Evolutionary conservation across 2,113 vertebrate genomes (phyloP).

Genomic region (Mormyrus iriodes): DNA sequence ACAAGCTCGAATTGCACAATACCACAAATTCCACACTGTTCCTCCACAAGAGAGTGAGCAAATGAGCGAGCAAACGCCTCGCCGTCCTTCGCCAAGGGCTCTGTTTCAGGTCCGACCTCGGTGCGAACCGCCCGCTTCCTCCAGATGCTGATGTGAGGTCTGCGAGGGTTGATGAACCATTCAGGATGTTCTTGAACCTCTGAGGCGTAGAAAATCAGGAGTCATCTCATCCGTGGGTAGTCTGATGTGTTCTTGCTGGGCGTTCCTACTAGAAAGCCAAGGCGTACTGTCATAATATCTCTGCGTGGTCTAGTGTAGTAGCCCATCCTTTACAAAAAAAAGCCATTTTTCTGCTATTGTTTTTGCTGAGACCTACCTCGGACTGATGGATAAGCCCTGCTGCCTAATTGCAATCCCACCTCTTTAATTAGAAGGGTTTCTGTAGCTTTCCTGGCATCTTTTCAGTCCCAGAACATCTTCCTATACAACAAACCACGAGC

Average conservation of each 20-base stretch:
- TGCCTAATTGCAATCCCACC: background rate
- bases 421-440: background rate
- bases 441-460: background rate
- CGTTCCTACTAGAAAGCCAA: background rate
- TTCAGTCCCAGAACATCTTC: background rate
- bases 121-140: slow-evolving; percentile 6
- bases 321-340: background rate
- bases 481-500: background rate
- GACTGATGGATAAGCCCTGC: background rate
- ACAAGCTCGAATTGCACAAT: background rate
- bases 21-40: background rate
- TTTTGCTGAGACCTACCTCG: background rate
- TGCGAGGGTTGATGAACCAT: slow-evolving; percentile 25
- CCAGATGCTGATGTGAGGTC: slow-evolving; percentile 29
- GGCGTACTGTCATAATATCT: background rate
- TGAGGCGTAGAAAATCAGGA: slow-evolving; percentile 23
- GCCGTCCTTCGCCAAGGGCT: slow-evolving; percentile 9
- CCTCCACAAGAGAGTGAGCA: background rate
- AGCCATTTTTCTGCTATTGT: background rate
- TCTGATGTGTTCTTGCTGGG: slow-evolving; percentile 6
- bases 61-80: background rate
- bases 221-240: slow-evolving; percentile 20
- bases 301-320: background rate
- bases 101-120: background rate
- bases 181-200: slow-evolving; percentile 17